Percentiles rank a stretch among this genome's conserved stretches.
Evolutionary conservation across 1,140 invertebrate genomes (phyloP).

Genomic region (Pseudomyrmex gracilis): DNA sequence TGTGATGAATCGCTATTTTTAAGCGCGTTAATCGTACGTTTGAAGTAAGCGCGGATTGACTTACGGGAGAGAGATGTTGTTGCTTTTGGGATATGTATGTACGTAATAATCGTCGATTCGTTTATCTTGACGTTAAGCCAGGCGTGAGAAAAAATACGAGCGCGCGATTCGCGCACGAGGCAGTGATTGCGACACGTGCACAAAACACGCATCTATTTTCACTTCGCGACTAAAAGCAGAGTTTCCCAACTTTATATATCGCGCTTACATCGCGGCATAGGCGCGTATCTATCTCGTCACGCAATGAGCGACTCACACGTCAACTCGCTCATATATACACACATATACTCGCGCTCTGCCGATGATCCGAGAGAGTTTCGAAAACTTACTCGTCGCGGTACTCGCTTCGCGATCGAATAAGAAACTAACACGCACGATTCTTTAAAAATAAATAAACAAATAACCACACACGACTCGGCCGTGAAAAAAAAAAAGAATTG

Average conservation of each 20-base stretch:
- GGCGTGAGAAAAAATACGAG: constrained; percentile 37
- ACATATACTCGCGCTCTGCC: no score
- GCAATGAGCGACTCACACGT: constrained; percentile 1
- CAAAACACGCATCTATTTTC: constrained; percentile 42
- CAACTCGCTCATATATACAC: neutral
- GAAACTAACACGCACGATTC: neutral
- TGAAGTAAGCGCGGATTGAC: neutral
- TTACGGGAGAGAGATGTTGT: neutral
- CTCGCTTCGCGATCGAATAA: neutral
- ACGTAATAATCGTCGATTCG: constrained; percentile 31
- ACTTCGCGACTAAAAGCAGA: constrained; percentile 18
- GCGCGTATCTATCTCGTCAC: neutral
- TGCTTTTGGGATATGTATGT: neutral
- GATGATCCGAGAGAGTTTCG: no score
- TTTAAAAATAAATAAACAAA: constrained; percentile 41
- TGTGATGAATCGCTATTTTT: constrained; percentile 9
- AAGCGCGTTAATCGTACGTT: neutral
- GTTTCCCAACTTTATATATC: neutral
- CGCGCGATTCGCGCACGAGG: constrained; percentile 16
- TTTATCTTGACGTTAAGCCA: constrained; percentile 60
- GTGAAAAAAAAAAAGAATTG: constrained; percentile 17
- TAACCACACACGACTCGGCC: neutral
- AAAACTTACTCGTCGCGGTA: constrained; percentile 2
- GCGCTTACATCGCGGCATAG: neutral
- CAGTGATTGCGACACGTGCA: constrained; percentile 19